Base-by-base conservation (phyloP, 2,888 invertebrate species). In the Chloromyia formosa region DNA sequence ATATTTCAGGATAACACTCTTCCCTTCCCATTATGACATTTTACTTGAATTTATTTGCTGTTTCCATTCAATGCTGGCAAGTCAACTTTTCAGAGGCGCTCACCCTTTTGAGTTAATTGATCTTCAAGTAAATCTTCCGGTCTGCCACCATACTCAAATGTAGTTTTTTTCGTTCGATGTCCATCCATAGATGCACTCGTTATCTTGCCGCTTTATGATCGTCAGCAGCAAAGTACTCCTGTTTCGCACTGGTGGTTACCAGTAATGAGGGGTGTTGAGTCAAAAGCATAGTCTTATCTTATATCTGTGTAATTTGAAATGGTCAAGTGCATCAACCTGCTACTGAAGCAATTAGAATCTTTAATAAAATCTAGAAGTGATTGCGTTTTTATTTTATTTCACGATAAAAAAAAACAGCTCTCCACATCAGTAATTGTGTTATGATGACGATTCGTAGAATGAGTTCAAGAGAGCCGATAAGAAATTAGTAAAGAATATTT, bases 51-150 rank as follows among this genome's bases (percentile, higher is more conserved):
- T 35, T 7, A 35, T 35, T 35, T 35, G 27, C 27, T n/a, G n/a
- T n/a, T n/a, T n/a, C n/a, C 27, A 4, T 20, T 56, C 18, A 56
- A 56, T 49, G 49, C 27, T 2, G 27, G 3, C 18, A 16, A 66
- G 14, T 66, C 49, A 10, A 49, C 22, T 35, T 20, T 18, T 7
- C 45, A 22, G 58, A 42, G n/a, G n/a, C 35, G 69, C 71, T 71
- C 76, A 76, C 76, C 76, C 76, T 74, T 76, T 76, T 35, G 54
- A 53, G 66, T 71, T 76, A 76, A 76, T 76, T 76, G 76, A 74
- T 74, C 74, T 72, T 76, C 74, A 76, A 76, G 74, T 76, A 76
- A 76, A 76, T 76, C 76, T 76, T 76, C 76, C 76, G 76, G 76
- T 74, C 74, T 58, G 64, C 49, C 62, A 62, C 60, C 53, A 73